Conservation (phyloP, 2,888 invertebrate genomes). For the Athalia rosae region DNA sequence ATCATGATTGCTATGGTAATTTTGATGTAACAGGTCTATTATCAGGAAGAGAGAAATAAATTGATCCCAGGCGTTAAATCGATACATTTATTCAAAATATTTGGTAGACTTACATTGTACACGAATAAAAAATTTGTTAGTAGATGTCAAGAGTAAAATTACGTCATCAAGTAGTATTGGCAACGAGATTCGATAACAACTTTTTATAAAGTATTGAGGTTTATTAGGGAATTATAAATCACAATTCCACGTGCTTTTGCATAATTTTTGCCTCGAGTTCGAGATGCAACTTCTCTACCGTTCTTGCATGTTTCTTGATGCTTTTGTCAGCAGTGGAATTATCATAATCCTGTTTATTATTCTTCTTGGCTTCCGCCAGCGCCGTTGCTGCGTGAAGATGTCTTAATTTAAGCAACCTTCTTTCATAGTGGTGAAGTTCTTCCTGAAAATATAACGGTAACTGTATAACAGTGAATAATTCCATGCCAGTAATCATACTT, state of each 20-base stretch:
- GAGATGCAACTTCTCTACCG: conserved; percentile 89
- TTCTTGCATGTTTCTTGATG: conserved; percentile 88
- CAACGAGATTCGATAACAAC: background rate
- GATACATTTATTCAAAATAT: conserved; percentile 1
- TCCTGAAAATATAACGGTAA: conserved; percentile 74
- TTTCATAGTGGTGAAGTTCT: conserved; percentile 92
- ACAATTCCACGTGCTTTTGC: conserved; percentile 85
- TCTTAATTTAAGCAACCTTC: conserved; percentile 87
- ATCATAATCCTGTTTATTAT: conserved; percentile 75
- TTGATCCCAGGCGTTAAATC: background rate
- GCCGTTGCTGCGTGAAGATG: conserved; percentile 89
- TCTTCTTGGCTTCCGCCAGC: conserved; percentile 81
- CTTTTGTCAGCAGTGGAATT: conserved; percentile 77
- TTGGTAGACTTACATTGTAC: background rate
- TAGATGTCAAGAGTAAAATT: background rate
- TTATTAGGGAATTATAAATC: background rate
- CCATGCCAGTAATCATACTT: conserved; percentile 4
- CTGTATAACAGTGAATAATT: conserved; percentile 20
- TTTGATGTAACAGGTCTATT: conserved; percentile 25
- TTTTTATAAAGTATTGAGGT: background rate
- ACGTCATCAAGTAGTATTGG: background rate
- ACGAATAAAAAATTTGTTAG: background rate
- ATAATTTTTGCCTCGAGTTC: conserved; percentile 87
- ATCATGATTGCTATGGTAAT: conserved; percentile 17
- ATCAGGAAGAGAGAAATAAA: background rate